Evolutionary conservation across 2,113 vertebrate genomes (phyloP).

Genomic region (Hippocampus comes): DNA sequence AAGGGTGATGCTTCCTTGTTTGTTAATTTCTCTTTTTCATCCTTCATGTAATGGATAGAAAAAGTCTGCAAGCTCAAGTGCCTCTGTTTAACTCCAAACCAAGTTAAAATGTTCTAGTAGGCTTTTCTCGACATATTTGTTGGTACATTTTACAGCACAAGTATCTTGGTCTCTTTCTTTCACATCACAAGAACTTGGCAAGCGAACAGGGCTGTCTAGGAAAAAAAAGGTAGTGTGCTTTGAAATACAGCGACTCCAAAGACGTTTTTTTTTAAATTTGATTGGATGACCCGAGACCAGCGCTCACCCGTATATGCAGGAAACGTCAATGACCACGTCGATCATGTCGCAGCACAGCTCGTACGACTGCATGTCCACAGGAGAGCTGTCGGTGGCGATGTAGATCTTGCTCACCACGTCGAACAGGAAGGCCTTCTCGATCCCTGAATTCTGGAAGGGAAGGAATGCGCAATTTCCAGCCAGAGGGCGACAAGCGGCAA

Average conservation of each 20-base stretch:
- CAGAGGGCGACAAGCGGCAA: not conserved
- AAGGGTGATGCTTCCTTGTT: no score
- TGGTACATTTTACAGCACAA: no score
- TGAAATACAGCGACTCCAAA: not conserved
- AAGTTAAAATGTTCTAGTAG: no score
- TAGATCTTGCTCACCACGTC: constrained; percentile 99
- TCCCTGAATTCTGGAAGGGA: constrained; percentile 90
- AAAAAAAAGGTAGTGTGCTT: no score
- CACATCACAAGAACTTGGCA: no score
- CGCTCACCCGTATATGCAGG: constrained; percentile 97
- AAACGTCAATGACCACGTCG: constrained; percentile 98
- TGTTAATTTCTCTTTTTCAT: no score
- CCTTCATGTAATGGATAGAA: no score
- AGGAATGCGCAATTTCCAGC: not conserved
- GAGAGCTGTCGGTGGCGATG: constrained; percentile 98
- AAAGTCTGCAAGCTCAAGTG: no score
- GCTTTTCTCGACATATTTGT: no score
- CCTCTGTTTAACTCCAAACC: no score
- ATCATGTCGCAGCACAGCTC: constrained; percentile 99
- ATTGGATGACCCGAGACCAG: not conserved
- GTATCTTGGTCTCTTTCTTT: no score
- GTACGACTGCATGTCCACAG: constrained; percentile 99
- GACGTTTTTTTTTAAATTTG: not conserved
- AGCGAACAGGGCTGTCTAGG: no score
- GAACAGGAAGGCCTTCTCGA: constrained; percentile 98